Evolutionary conservation across 2,888 invertebrate species (phyloP).

Genomic region (Deilephila elpenor): DNA sequence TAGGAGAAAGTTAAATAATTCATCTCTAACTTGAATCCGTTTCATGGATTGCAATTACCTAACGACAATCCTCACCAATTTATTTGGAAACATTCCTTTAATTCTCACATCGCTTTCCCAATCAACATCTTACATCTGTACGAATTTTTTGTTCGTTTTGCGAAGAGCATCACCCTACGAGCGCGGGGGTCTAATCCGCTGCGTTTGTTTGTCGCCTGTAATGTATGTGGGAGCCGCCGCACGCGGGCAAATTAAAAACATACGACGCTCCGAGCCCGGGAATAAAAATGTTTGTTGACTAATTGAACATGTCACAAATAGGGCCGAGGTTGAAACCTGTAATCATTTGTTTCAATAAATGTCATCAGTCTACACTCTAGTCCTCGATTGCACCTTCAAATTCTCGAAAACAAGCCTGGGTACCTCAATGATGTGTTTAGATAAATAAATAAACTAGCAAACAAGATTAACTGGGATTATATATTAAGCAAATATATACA

Average conservation of each 20-base stretch:
- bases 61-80: too few relatives aligned
- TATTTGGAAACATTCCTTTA: background rate
- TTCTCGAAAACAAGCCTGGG: too few relatives aligned
- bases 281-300: constrained; percentile 6
- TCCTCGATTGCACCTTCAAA: too few relatives aligned
- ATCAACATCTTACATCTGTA: constrained; percentile 11
- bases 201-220: constrained; percentile 69
- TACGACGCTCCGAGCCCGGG: constrained; percentile 23
- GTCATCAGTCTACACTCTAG: too few relatives aligned
- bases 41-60: too few relatives aligned
- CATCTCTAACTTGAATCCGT: too few relatives aligned
- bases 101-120: constrained; percentile 5
- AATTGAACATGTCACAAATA: background rate
- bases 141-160: constrained; percentile 29
- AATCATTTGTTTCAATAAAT: background rate
- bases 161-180: constrained; percentile 56
- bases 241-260: constrained; percentile 71
- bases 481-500: too few relatives aligned
- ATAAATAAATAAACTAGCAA: too few relatives aligned
- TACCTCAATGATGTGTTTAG: too few relatives aligned
- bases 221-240: constrained; percentile 79
- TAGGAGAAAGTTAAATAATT: too few relatives aligned
- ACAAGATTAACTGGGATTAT: too few relatives aligned
- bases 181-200: constrained; percentile 66
- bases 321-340: background rate